Evolutionary conservation across 2,113 vertebrate species (phyloP).

Genomic region (Pimephales promelas): DNA sequence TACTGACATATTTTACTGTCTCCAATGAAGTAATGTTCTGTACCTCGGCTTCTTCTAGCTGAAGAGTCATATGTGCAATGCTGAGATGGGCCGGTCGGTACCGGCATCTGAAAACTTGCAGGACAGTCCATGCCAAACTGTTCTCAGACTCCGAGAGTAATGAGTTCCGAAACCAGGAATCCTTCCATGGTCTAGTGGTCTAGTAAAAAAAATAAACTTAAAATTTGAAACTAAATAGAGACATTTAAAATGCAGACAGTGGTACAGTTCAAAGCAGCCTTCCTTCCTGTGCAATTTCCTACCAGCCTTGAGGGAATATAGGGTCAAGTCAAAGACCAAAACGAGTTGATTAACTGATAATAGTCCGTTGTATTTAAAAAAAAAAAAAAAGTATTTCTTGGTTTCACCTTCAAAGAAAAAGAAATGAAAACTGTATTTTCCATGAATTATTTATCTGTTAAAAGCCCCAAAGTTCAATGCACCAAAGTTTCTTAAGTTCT

Average conservation of each 20-base stretch:
- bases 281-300: slow-evolving; percentile 62
- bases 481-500: not conserved
- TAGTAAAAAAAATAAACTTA: too few relatives aligned
- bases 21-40: not conserved
- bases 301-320: slow-evolving; percentile 53
- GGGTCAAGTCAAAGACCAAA: slow-evolving; percentile 40
- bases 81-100: slow-evolving; percentile 82
- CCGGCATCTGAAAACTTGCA: slow-evolving; percentile 79
- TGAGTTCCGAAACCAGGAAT: slow-evolving; percentile 56
- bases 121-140: slow-evolving; percentile 72
- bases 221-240: not conserved
- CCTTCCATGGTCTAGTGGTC: slow-evolving; percentile 52
- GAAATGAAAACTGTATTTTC: not conserved
- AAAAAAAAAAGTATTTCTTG: not conserved
- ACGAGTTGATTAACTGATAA: slow-evolving; percentile 49
- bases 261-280: not conserved
- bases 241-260: not conserved
- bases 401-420: not conserved
- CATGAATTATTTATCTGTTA: not conserved
- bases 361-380: slow-evolving; percentile 9
- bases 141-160: slow-evolving; percentile 62
- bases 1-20: not conserved
- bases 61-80: slow-evolving; percentile 76
- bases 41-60: slow-evolving; percentile 89
- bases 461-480: not conserved